Base-by-base conservation (phyloP, 2,888 invertebrate genomes). In the Cheiracanthium punctorium region DNA sequence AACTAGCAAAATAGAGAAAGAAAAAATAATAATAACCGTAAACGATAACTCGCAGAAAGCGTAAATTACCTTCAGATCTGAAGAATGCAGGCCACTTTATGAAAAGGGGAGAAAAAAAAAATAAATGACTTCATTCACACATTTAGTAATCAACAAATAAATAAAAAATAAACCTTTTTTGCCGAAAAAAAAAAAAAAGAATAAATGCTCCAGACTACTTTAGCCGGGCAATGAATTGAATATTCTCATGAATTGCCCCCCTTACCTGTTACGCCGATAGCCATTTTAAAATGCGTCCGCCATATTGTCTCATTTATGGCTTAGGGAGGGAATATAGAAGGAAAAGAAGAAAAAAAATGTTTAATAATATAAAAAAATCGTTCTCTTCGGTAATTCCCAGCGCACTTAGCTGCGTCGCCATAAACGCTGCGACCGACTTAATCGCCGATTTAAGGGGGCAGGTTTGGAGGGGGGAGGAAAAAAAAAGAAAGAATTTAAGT, bases 291-390 rank as follows among this genome's bases (percentile, higher is more conserved):
- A 80, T 32, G 29, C 58, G 24, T 69, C 71, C 71, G 64, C 71
- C 79, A 80, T 80, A 70, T 70, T 71, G 80, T 65, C 80, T 80
- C 72, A 73, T 80, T 80, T 80, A 64, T 80, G 72, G 20, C 71
- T 8, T 12, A 43, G 43, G 41, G n/a, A n/a, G n/a, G 17, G 24
- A 30, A 10, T 28, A 71, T 29, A 71, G 33, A 71, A 71, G 17
- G 24, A 30, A 10, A 14, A 71, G 14, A 71, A 43, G 43, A 71
- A 41, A 29, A 70, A 20, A 37, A 12, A 28, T 7, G 12, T 37
- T 20, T 24, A 33, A 32, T 29, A 43, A 71, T 29, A 43, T 28
- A 71, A 71, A 71, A n/a, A 71, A 71, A 43, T 43, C 29, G 29
- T n/a, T n/a, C 43, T 71, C 43, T 29, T 71, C 28, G 29, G 71